These are phyloP conservation scores for Zeuzera pyrina DNA, from an alignment of 2,888 invertebrate genomes.

Conservation along the genomic window DNA sequence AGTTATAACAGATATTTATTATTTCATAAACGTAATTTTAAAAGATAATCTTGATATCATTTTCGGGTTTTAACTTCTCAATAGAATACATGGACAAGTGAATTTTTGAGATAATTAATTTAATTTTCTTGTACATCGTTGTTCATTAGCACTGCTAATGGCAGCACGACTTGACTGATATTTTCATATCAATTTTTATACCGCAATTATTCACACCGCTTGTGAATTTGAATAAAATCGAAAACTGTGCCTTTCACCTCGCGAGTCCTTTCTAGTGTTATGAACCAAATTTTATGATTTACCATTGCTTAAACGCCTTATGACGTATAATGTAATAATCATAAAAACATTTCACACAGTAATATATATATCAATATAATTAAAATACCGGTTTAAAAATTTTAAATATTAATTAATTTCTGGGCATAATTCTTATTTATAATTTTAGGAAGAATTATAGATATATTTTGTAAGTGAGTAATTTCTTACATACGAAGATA, in stretches of 20 bases:
- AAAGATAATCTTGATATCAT: too few relatives aligned
- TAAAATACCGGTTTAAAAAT: too few relatives aligned
- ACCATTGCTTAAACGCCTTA: conserved; percentile 24
- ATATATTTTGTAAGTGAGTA: too few relatives aligned
- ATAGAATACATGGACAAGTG: too few relatives aligned
- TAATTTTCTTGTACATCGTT: conserved; percentile 20
- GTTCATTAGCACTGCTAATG: conserved; percentile 25
- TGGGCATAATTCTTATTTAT: too few relatives aligned
- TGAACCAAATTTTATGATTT: conserved; percentile 36
- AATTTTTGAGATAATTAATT: conserved; percentile 25
- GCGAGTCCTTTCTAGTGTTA: conserved; percentile 42
- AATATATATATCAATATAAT: too few relatives aligned
- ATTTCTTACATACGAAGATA: too few relatives aligned
- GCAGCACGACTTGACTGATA: conserved; percentile 24
- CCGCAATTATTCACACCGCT: conserved; percentile 27
- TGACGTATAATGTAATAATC: too few relatives aligned
- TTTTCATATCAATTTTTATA: conserved; percentile 30
- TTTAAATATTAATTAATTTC: too few relatives aligned
- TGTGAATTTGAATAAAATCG: conserved; percentile 35
- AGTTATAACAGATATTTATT: conserved; percentile 20
- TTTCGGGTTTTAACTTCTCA: too few relatives aligned
- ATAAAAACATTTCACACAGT: conserved; percentile 34
- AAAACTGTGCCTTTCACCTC: conserved; percentile 40
- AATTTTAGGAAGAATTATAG: too few relatives aligned
- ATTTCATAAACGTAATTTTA: conserved; percentile 30